Evolutionary conservation across 2,888 invertebrate species (phyloP).

Genomic region (Eudasyphora cyanicolor): DNA sequence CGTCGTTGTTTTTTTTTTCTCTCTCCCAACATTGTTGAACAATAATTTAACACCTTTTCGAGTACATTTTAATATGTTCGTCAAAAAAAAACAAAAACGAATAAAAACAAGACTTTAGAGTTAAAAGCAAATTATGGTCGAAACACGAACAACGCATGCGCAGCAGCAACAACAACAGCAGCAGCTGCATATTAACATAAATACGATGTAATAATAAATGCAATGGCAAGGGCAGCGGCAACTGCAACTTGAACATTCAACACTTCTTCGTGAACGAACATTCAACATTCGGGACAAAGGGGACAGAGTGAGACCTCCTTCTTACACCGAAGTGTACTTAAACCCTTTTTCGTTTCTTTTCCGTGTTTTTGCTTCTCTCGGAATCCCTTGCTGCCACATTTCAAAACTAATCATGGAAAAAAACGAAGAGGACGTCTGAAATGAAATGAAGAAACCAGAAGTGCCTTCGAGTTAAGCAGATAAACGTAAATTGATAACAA

Average conservation of each 20-base stretch:
- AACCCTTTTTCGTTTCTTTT: neutral
- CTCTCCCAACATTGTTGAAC: constrained; percentile 28
- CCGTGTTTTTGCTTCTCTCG: neutral
- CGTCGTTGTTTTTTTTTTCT: neutral
- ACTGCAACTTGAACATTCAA: neutral
- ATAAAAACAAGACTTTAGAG: neutral
- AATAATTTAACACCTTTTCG: constrained; percentile 62
- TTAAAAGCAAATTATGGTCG: constrained; percentile 19
- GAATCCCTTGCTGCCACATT: constrained; percentile 1
- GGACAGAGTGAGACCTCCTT: neutral
- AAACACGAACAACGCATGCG: neutral
- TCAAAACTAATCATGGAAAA: constrained; percentile 6
- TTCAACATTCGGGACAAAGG: neutral
- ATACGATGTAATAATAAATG: constrained; percentile 13
- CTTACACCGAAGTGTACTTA: neutral
- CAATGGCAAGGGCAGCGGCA: neutral
- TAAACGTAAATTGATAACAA: constrained; percentile 60
- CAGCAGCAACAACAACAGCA: neutral
- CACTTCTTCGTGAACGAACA: neutral
- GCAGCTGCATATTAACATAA: constrained; percentile 39
- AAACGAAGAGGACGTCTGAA: neutral
- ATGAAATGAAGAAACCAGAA: constrained; percentile 54
- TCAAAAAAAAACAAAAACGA: neutral
- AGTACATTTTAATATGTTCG: constrained; percentile 37
- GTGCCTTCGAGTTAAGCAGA: constrained; percentile 65